Base-by-base conservation (phyloP, 2,113 vertebrate genomes). In the Heteronetta atricapilla region DNA sequence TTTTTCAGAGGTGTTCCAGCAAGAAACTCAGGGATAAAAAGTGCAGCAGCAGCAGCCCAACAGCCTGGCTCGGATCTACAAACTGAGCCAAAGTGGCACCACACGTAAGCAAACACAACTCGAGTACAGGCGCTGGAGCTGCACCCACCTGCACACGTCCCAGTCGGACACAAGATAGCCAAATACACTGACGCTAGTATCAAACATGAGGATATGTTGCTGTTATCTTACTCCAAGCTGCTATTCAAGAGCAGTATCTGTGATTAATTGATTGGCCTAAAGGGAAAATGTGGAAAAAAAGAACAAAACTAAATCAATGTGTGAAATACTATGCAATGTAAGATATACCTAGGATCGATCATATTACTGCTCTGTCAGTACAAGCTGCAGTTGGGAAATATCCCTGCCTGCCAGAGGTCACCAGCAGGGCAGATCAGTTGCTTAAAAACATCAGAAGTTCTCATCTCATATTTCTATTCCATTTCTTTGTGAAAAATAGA, bases 191-290 rank as follows among this genome's bases (percentile, higher is more conserved):
- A 72, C 25, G 62, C 63, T 44, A 22, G 13, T 20, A 74, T 42
- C 60, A 83, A 84, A 42, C n/a, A 73, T 36, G 33, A 93, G 60
- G 25, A 96, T 94, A 82, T 53, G 79, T 20, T 88, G 64, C 36
- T 67, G 64, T 42, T 95, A 62, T 89, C 88, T 95, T 85, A 97
- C 84, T 83, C 86, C 81, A 89, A 93, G 60, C 33, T 53, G 67
- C 46, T 66, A 33, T 33, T 76, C 40, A 67, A 86, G 86, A 95
- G 69, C 81, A 90, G 82, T 52, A 95, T 85, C 78, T 93, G 67
- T 94, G 82, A 97, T 92, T 96, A 97, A 98, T 89, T 52, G 38
- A 97, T 94, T 81, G 69, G 82, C 69, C 88, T 92, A 74, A 90
- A 88, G 88, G 88, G 81, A 92, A 96, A 96, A 89, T 28, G 74